Conservation (phyloP, 2,888 invertebrate genomes). For the Leptinotarsa rubiginosa region DNA sequence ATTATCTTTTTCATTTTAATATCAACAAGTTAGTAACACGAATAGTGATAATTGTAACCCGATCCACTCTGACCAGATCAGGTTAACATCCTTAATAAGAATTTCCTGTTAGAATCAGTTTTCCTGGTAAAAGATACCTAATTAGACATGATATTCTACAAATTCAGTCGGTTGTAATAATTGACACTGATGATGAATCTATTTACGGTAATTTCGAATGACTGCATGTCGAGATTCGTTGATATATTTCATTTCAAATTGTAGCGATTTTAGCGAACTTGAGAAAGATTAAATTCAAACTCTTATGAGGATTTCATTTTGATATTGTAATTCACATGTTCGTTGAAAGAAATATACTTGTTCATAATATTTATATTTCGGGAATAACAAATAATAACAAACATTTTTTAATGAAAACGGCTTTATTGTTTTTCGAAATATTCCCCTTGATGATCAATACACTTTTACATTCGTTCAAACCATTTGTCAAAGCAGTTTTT, state of each 20-base stretch:
- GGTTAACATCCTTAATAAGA: conserved; percentile 24
- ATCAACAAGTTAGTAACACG: conserved; percentile 15
- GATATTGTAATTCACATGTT: too few species aligned
- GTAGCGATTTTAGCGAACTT: too few species aligned
- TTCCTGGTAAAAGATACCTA: conserved; percentile 39
- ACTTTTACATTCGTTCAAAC: too few species aligned
- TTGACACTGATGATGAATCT: conserved; percentile 26
- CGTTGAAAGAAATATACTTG: too few species aligned
- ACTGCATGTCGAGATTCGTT: background rate
- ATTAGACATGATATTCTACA: conserved; percentile 37
- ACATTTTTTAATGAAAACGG: too few species aligned
- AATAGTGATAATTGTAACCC: conserved; percentile 12
- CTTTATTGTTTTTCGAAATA: too few species aligned
- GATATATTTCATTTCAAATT: background rate
- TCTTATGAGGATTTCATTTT: too few species aligned
- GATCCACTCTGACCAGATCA: conserved; percentile 16
- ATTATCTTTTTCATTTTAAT: conserved; percentile 12
- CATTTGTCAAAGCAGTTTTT: too few species aligned
- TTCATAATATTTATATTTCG: too few species aligned
- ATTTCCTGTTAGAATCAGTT: conserved; percentile 41
- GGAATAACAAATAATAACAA: too few species aligned
- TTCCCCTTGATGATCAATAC: too few species aligned
- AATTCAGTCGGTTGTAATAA: conserved; percentile 35
- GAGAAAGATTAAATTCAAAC: too few species aligned
- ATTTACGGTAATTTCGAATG: conserved; percentile 21